Evolutionary conservation across 2,113 vertebrate genomes (phyloP).

Genomic region (Dunckerocampus dactyliophorus): DNA sequence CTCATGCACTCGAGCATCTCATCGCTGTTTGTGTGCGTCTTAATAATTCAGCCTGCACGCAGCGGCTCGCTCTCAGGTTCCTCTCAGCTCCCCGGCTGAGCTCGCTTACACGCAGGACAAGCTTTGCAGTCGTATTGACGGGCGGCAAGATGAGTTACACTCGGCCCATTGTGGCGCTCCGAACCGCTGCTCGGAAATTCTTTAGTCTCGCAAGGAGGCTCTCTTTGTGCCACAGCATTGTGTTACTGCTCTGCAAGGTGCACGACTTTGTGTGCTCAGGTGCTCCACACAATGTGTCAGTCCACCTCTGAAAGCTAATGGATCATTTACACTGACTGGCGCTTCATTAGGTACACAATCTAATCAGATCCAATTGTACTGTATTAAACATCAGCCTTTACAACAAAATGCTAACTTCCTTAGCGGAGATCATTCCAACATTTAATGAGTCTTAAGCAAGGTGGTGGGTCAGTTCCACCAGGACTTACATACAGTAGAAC

Average conservation of each 20-base stretch:
- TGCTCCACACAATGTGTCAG: background rate
- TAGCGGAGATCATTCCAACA: background rate
- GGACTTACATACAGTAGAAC: background rate
- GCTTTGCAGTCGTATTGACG: constrained; percentile 9
- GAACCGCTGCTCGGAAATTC: constrained; percentile 8
- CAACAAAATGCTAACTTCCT: background rate
- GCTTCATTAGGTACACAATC: background rate
- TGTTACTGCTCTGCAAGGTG: background rate
- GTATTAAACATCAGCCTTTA: background rate
- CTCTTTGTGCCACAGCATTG: background rate
- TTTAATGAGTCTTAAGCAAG: background rate
- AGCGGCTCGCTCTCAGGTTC: constrained; percentile 52
- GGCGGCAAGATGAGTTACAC: constrained; percentile 11
- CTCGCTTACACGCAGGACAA: constrained; percentile 2
- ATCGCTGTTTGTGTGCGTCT: constrained; percentile 33
- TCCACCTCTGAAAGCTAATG: background rate
- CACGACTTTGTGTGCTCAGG: too few species aligned
- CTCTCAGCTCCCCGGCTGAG: constrained; percentile 34
- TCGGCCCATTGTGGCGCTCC: background rate
- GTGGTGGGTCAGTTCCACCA: background rate
- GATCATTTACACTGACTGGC: background rate
- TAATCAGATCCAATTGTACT: background rate
- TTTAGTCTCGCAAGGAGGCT: background rate
- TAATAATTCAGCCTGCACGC: constrained; percentile 47
- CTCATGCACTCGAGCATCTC: too few species aligned